A percentile compares a stretch with the other conserved stretches of the same genome.
Evolutionary conservation across 23 tunicate genomes (phyloP).

Genomic region (Ciona savignyi): DNA sequence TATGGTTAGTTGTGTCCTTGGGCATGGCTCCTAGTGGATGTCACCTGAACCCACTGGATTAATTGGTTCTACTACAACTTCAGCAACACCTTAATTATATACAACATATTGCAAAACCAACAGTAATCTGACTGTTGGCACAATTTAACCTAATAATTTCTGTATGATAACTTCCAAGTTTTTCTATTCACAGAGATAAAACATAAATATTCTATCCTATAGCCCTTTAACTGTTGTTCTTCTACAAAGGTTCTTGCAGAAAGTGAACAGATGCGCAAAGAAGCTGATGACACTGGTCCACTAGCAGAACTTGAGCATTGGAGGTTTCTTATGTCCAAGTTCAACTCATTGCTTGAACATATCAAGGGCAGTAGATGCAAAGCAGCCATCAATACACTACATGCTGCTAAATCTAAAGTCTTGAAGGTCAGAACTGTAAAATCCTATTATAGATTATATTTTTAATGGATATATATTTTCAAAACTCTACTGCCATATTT

Average conservation of each 20-base stretch:
- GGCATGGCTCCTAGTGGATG: no score
- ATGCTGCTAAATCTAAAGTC: conserved; percentile 82
- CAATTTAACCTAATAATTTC: no score
- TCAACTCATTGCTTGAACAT: conserved; percentile 85
- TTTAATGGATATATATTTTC: background rate
- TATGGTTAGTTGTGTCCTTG: no score
- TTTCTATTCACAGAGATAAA: no score
- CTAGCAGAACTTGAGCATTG: conserved; percentile 98
- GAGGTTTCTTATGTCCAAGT: conserved; percentile 96
- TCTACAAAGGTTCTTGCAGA: conserved; percentile 66
- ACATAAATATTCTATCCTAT: no score
- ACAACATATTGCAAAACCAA: no score
- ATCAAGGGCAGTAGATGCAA: conserved; percentile 74
- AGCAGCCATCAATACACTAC: conserved; percentile 75
- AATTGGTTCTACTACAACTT: no score
- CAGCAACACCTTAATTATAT: no score
- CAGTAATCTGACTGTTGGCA: no score
- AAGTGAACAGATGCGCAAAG: conserved; percentile 95
- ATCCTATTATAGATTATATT: background rate
- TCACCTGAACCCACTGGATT: no score
- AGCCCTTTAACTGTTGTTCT: background rate
- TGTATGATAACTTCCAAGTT: no score
- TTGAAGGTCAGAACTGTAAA: conserved; percentile 43
- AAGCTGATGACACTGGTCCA: conserved; percentile 99
- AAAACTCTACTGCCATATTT: background rate